A percentile compares a stretch with the other conserved stretches of the same genome.
These are phyloP conservation scores for Gryllus longicercus DNA, from an alignment of 2,888 invertebrate species.

Conservation along the genomic window DNA sequence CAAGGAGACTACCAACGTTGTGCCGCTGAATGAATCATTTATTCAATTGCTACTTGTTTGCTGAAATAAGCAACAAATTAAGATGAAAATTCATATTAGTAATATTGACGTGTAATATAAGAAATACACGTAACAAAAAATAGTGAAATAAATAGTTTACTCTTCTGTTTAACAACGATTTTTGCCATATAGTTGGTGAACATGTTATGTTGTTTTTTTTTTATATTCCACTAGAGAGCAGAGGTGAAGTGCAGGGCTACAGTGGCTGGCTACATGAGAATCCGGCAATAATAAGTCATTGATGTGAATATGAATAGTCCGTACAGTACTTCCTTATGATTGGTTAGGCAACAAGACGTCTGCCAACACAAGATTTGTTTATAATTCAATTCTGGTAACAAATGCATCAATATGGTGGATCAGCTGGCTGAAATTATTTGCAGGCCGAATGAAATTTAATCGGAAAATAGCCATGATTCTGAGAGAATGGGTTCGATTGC, in stretches of 20 bases:
- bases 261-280: constrained; percentile 3
- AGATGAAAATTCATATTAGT: too few species aligned
- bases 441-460: constrained; percentile 37
- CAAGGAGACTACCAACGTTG: not conserved
- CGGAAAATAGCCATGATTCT: constrained; percentile 51
- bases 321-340: constrained; percentile 29
- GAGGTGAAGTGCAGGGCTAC: constrained; percentile 17
- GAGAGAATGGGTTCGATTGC: constrained; percentile 84
- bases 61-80: too few species aligned
- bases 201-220: not conserved
- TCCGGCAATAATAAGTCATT: constrained; percentile 17
- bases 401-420: constrained; percentile 56
- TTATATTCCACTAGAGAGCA: constrained; percentile 17
- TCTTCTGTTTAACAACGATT: not conserved
- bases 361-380: constrained; percentile 34
- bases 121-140: too few species aligned
- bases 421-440: constrained; percentile 53
- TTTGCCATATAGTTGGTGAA: not conserved
- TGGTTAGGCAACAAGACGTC: constrained; percentile 26
- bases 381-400: constrained; percentile 35
- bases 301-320: constrained; percentile 17
- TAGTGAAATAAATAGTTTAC: too few species aligned
- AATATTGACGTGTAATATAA: too few species aligned
- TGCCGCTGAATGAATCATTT: too few species aligned
- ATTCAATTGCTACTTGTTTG: too few species aligned